Base-by-base conservation (phyloP, 2,888 invertebrate species). In the Torymus auratus region DNA sequence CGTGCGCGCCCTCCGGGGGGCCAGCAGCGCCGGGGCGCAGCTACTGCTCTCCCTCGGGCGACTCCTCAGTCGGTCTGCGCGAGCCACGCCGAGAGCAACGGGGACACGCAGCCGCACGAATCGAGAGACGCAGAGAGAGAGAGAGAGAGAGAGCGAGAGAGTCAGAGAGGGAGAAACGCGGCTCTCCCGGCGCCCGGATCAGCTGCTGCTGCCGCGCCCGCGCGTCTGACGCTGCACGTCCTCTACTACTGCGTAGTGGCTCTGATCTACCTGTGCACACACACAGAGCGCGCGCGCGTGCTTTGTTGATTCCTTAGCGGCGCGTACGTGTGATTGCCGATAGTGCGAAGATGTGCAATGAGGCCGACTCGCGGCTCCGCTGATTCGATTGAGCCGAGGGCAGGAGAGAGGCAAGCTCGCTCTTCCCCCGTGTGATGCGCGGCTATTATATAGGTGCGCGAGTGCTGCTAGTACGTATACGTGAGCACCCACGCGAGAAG, bases 31-130 rank as follows among this genome's bases (percentile, higher is more conserved):
- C 41, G 41, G 41, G 41, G 41, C 60, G 61, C 68, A 55, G 14
- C 15, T 17, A 55, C 68, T 11, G 53, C 53, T 41, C 41, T 41
- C 41, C 41, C 41, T 41, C 41, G 41, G 41, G 41, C 41, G 41
- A 4, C 41, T 41, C 7, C 13, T 67, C 67, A 65, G 65, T 65
- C 17, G 65, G 50, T 60, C 61, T 61, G 52, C 61, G 50, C 52
- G 50, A 71, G 61, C 50, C 67, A 20, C 61, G 53, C 28, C 11
- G n/a, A 28, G 17, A 7, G 60, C 20, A 13, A 52, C 20, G 15
- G n/a, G 41, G 17, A 28, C 41, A 41, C 55, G 55, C 7, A 64
- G 55, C 13, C 15, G 41, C 28, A 15, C 64, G 28, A 73, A 64
- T 73, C 52, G 64, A 73, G 50, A 5, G 64, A 53, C n/a, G 10